Evolutionary conservation across 2,113 vertebrate genomes (phyloP).

Genomic region (Zeus faber): DNA sequence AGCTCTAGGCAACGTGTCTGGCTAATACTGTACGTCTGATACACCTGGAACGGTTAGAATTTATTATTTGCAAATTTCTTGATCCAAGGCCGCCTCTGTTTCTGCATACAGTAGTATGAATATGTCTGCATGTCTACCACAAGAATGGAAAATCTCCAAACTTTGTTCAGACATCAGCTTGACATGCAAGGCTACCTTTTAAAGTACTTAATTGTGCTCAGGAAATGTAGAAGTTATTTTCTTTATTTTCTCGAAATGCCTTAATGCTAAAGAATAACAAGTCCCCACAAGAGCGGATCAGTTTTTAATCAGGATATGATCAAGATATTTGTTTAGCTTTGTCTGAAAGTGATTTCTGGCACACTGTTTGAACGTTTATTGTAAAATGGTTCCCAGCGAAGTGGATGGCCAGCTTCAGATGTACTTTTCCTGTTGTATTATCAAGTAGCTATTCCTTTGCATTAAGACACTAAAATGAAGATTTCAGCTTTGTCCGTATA

Average conservation of each 20-base stretch:
- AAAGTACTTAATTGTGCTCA: constrained; percentile 21
- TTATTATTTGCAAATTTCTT: no score
- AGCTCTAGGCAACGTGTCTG: no score
- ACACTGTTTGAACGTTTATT: background rate
- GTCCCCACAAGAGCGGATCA: no score
- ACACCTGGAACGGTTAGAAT: no score
- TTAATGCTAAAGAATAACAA: constrained; percentile 12
- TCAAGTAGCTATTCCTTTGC: constrained; percentile 9
- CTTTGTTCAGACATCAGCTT: background rate
- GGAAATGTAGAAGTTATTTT: constrained; percentile 8
- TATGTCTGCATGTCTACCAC: background rate
- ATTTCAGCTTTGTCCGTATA: background rate
- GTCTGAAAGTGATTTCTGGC: no score
- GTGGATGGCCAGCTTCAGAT: background rate
- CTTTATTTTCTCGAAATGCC: constrained; percentile 4
- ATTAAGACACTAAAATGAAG: constrained; percentile 8
- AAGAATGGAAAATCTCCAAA: background rate
- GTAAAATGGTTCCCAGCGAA: background rate
- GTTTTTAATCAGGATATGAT: background rate
- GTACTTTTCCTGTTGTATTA: background rate
- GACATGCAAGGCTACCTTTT: constrained; percentile 26
- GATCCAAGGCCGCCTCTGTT: no score
- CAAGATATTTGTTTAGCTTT: constrained; percentile 8
- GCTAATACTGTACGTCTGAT: no score
- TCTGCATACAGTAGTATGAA: background rate